Percentiles rank a stretch among this genome's conserved stretches.
Evolutionary conservation across 2,888 invertebrate species (phyloP).

Genomic region (Phanerotoma sp.): DNA sequence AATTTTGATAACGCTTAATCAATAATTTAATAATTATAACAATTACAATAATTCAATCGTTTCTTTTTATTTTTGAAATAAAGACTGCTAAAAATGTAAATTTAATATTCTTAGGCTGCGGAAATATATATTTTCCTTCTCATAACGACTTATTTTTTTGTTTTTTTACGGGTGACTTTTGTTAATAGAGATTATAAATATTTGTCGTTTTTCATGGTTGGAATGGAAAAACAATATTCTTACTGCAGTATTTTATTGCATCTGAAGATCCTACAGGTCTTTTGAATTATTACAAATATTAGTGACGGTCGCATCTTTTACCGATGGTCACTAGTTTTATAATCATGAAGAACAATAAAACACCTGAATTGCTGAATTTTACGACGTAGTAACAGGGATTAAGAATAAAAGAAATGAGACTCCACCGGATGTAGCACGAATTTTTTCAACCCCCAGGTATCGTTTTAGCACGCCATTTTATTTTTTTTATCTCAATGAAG

Average conservation of each 20-base stretch:
- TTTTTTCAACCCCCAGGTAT: constrained; percentile 40
- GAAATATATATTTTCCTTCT: no score
- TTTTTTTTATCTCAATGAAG: constrained; percentile 25
- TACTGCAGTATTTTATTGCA: constrained; percentile 1
- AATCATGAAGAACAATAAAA: constrained; percentile 50
- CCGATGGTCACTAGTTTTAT: constrained; percentile 45
- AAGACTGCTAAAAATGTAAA: no score
- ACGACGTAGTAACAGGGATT: constrained; percentile 37
- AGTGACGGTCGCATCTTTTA: constrained; percentile 47
- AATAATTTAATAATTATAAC: no score
- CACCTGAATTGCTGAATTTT: constrained; percentile 51
- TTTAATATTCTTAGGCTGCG: no score
- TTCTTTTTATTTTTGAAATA: no score
- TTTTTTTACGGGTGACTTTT: no score
- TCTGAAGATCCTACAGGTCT: no score
- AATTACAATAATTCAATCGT: no score
- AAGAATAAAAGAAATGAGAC: constrained; percentile 31
- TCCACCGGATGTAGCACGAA: constrained; percentile 45
- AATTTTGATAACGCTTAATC: no score
- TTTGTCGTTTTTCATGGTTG: no score
- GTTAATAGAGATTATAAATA: no score
- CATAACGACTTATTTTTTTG: constrained; percentile 45
- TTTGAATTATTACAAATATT: constrained; percentile 53
- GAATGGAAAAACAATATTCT: not conserved
- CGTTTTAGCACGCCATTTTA: constrained; percentile 18